Base-by-base conservation (phyloP, 1,140 invertebrate genomes). In the Sesamia nonagrioides region DNA sequence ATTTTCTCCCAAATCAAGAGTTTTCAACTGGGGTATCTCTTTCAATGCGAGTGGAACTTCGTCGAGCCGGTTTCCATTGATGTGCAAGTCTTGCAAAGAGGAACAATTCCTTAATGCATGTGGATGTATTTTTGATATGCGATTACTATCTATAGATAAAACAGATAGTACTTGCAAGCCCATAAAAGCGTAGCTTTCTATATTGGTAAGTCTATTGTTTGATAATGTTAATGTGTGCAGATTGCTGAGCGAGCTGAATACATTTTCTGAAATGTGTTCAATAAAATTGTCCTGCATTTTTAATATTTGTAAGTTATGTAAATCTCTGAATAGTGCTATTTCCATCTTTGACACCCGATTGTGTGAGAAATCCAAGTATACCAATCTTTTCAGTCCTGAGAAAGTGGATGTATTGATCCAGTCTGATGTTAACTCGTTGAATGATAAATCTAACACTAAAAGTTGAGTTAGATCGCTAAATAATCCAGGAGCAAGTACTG, bases 361-460 rank as follows among this genome's bases (percentile, higher is more conserved):
- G 83, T 96, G 96, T 4, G 98, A 98, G 11, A 98, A 95, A 91
- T 98, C 97, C 50, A 99, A 94, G 77, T 98, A 96, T 6, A 98
- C 96, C 6, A 99, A 95, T 58, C 97, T 96, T 78, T 97, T 97
- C 6, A 99, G 95, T 61, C 98, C 97, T 37, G 96, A 96, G 93
- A 99, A 98, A 5, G 98, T 98, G 6, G 97, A 98, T 0, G 97
- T 96, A 88, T 98, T 98, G 48, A 98, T 97, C 98, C 97, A 99
- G 88, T 98, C 97, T 56, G 96, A 96, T 42, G 97, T 97, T 37
- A 99, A 95, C 90, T 98, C 97, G 88, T 99, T 99, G 78, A 97
- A 96, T 21, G 98, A 97, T 79, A 99, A 93, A 90, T 99, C 98
- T 8, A 99, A 94, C 35, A 98, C 96, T 74, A 97, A 92, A 33